Percentiles rank a stretch among this genome's conserved stretches.
Conservation (phyloP, 1,140 invertebrate species). For the Zaprionus africanus region DNA sequence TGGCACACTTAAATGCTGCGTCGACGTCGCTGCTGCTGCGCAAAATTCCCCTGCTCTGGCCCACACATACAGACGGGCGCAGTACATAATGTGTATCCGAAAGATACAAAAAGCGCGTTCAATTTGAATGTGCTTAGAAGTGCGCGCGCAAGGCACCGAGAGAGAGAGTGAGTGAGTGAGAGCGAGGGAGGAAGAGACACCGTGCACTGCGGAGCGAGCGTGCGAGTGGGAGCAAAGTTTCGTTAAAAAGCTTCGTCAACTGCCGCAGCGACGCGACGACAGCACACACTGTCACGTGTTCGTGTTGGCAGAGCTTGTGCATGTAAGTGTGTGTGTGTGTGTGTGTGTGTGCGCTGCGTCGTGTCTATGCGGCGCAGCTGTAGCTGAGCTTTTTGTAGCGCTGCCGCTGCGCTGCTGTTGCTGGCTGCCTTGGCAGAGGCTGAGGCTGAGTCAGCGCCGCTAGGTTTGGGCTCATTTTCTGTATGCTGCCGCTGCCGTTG, state of each 20-base stretch:
- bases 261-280: conserved; percentile 35
- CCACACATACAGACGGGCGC: conserved; percentile 4
- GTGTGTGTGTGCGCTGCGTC: conserved; percentile 19
- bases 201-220: conserved; percentile 26
- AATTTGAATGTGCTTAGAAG: conserved; percentile 77
- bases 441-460: conserved; percentile 76
- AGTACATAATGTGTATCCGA: conserved; percentile 54
- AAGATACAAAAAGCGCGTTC: conserved; percentile 70
- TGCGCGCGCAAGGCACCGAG: conserved; percentile 58
- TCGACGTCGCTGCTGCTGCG: conserved; percentile 62
- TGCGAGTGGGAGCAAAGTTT: conserved; percentile 45
- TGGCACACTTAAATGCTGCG: conserved; percentile 72
- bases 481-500: conserved; percentile 57
- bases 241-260: conserved; percentile 71
- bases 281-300: conserved; percentile 63
- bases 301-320: conserved; percentile 22
- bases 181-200: neutral
- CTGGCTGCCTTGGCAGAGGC: conserved; percentile 39
- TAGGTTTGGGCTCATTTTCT: conserved; percentile 74
- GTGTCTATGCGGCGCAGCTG: conserved; percentile 42
- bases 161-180: conserved; percentile 20
- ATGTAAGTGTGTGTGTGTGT: conserved; percentile 27
- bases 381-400: conserved; percentile 46
- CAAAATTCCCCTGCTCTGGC: conserved; percentile 66
- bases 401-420: conserved; percentile 11